phyloP scores from a whole-genome alignment of 1,140 invertebrate species.

The Oryctes rhinoceros region DNA sequence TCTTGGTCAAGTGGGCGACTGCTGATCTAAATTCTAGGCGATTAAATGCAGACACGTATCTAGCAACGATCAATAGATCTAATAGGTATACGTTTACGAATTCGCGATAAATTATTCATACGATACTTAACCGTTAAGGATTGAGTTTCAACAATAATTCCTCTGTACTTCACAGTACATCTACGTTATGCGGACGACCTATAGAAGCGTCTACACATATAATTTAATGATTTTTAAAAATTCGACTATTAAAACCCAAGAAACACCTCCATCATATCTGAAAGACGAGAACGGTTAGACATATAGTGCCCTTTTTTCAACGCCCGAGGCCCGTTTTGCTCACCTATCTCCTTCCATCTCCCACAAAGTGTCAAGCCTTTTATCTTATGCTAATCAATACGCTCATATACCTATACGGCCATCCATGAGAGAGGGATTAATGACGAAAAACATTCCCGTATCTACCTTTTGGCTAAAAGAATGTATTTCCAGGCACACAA shows the following conservation, averaged over 20 bases:
- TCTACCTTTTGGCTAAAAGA: conserved; percentile 40
- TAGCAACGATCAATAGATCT: neutral
- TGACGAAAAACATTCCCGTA: conserved; percentile 34
- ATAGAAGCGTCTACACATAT: neutral
- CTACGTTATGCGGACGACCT: neutral
- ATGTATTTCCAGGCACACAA: conserved; percentile 35
- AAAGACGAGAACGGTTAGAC: conserved; percentile 11
- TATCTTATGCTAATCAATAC: conserved; percentile 40
- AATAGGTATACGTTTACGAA: neutral
- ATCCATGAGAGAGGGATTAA: conserved; percentile 28
- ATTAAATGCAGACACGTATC: neutral
- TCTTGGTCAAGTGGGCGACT: neutral
- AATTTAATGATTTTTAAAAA: conserved; percentile 33
- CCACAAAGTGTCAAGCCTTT: conserved; percentile 37
- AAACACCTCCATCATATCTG: conserved; percentile 24
- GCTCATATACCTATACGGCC: neutral
- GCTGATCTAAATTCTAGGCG: neutral
- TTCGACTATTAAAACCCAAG: conserved; percentile 29
- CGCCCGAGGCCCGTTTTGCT: conserved; percentile 9
- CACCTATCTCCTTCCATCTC: conserved; percentile 29
- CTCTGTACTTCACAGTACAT: neutral
- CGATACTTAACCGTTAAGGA: neutral
- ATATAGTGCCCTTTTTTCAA: conserved; percentile 9
- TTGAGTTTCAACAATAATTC: neutral
- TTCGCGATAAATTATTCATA: neutral